These are phyloP conservation scores for Percopsis transmontana DNA, from an alignment of 2,113 vertebrate genomes.

Conservation along the genomic window DNA sequence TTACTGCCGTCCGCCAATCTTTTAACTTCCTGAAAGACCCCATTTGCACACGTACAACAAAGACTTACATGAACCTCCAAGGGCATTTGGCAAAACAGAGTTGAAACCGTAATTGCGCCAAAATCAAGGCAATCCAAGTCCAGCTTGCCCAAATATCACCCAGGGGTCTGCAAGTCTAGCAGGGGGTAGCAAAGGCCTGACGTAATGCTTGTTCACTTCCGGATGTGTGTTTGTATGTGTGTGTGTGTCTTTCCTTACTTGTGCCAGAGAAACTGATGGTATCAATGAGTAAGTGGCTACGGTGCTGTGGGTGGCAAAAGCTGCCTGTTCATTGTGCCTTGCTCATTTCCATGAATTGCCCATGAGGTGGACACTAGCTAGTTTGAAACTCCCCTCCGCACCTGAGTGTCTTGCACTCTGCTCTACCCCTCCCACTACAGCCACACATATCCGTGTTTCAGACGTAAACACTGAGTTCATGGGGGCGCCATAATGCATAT, in stretches of 20 bases:
- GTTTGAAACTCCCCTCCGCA: no score
- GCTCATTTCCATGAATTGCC: background rate
- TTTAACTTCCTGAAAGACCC: constrained; percentile 18
- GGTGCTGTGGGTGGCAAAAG: background rate
- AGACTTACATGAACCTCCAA: constrained; percentile 9
- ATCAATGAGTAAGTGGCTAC: background rate
- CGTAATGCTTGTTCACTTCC: constrained; percentile 2
- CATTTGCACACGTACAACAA: constrained; percentile 15
- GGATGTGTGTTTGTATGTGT: constrained; percentile 9
- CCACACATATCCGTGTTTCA: no score
- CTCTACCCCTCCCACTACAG: no score
- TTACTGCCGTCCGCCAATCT: constrained; percentile 5
- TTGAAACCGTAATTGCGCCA: constrained; percentile 27
- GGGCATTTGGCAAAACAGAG: constrained; percentile 16
- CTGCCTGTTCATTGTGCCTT: constrained; percentile 8
- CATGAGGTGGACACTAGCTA: no score
- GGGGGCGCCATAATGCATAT: no score
- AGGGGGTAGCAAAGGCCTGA: constrained; percentile 6
- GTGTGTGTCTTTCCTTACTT: background rate
- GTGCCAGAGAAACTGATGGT: constrained; percentile 9
- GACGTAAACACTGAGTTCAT: no score
- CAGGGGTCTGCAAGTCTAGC: constrained; percentile 20
- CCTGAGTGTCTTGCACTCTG: no score
- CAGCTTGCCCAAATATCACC: constrained; percentile 24
- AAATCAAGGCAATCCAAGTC: constrained; percentile 24